Base-by-base conservation (phyloP, 1,140 invertebrate genomes). In the Panulirus ornatus region DNA sequence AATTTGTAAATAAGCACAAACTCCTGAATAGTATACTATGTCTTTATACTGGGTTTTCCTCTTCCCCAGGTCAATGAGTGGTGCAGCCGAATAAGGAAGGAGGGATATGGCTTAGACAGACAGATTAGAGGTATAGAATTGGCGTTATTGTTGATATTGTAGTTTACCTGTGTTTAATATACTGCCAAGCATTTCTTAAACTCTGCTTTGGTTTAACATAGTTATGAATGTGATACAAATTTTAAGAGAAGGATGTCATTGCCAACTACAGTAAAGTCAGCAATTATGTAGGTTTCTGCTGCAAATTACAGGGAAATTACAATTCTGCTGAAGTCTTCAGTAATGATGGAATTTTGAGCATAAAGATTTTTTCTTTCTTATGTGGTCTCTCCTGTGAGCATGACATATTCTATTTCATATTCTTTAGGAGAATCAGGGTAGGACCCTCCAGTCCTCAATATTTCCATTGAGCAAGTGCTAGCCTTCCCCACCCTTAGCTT, bases 51-150 rank as follows among this genome's bases (percentile, higher is more conserved):
- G n/a, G n/a, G n/a, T 34, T n/a, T 63, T 75, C 71, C 38, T 34
- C 9, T 91, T 71, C 76, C 58, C 19, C 94, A 99, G 97, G 98
- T 99, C 71, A 97, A 97, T 93, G 98, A 99, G 94, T 99, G 98
- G 98, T 96, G 96, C 91, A 96, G 97, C 91, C 98, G 98, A 95
- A 94, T 99, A 91, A 94, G 98, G 73, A 99, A 99, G 94, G 98
- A 99, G 95, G 96, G 96, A 66, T 97, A 97, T 94, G 96, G 97
- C 92, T 94, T 99, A 73, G 98, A 99, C 93, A 96, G 98, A 92
- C 98, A 99, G 95, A 98, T 99, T 92, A 95, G 97, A 95, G 95
- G 96, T 96, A 95, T n/a, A 27, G 70, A 38, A 22, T 73, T 2
- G 9, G 70, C 1, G 70, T 73, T 22, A 27, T 22, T 70, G 63